Evolutionary conservation across 1,140 invertebrate genomes (phyloP).

Genomic region (Alviniconcha marisindica): DNA sequence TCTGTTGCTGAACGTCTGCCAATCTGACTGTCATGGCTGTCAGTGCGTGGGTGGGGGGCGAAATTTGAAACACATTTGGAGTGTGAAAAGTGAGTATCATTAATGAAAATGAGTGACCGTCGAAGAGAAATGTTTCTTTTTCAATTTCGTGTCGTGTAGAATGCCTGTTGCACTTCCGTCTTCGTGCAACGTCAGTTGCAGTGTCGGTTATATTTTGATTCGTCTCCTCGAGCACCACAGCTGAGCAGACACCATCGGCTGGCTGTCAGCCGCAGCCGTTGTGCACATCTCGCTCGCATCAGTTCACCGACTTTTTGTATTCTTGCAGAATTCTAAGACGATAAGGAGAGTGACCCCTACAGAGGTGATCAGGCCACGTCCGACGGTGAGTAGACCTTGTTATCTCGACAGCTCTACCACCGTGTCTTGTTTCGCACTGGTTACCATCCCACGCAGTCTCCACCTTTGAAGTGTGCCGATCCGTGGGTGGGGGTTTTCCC

Average conservation of each 20-base stretch:
- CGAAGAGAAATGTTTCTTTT: constrained; percentile 19
- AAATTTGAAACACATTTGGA: constrained; percentile 44
- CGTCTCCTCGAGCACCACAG: not conserved
- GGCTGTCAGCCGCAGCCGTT: constrained; percentile 35
- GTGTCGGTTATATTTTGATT: constrained; percentile 3
- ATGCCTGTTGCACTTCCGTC: constrained; percentile 7
- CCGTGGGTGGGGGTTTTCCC: constrained; percentile 43
- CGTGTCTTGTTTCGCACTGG: too few species aligned
- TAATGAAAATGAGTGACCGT: not conserved
- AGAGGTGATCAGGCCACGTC: not conserved
- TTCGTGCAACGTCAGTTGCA: not conserved
- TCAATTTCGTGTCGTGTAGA: not conserved
- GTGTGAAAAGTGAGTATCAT: constrained; percentile 15
- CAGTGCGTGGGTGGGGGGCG: constrained; percentile 46
- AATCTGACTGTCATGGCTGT: constrained; percentile 41
- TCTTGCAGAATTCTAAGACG: constrained; percentile 20
- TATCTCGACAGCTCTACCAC: too few species aligned
- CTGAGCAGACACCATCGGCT: constrained; percentile 29
- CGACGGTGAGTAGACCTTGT: not conserved
- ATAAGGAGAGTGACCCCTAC: not conserved
- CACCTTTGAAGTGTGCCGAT: constrained; percentile 41
- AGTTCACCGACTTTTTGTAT: constrained; percentile 32
- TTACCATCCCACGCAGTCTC: constrained; percentile 1
- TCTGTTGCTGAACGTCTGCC: constrained; percentile 26
- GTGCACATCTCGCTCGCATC: constrained; percentile 28